phyloP scores from a whole-genome alignment of 2,113 vertebrate genomes.

The Tragelaphus buxtoni region DNA sequence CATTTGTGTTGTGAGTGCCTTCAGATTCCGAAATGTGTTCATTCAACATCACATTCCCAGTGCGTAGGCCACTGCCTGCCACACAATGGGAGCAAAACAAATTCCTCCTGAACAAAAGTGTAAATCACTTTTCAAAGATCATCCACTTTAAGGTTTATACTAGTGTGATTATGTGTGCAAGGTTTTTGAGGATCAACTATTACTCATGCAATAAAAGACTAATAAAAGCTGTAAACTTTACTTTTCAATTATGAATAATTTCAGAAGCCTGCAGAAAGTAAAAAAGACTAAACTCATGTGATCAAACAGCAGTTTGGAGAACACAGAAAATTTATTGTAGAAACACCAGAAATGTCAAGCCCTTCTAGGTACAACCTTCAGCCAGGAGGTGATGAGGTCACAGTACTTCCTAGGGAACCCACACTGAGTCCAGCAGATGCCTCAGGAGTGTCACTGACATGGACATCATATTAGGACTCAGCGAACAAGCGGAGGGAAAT shows the following conservation, averaged over 20 bases:
- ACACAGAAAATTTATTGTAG: slow-evolving; percentile 65
- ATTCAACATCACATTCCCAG: neutral
- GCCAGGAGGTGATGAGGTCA: neutral
- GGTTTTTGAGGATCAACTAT: neutral
- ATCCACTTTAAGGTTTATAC: neutral
- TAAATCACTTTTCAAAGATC: neutral
- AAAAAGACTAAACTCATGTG: slow-evolving; percentile 8
- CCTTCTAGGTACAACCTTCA: neutral
- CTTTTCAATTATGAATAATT: neutral
- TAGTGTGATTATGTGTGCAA: neutral
- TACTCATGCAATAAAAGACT: neutral
- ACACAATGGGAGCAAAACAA: neutral
- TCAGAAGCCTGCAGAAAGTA: neutral
- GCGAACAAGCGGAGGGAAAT: neutral
- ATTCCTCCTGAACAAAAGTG: neutral
- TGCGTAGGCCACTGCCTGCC: neutral
- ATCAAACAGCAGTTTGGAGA: neutral
- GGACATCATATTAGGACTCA: neutral
- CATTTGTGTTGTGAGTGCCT: neutral
- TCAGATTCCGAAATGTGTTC: neutral
- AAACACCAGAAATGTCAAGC: slow-evolving; percentile 17
- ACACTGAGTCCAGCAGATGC: neutral
- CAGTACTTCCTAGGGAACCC: neutral
- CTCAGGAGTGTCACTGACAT: neutral
- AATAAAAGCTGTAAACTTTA: neutral